Evolutionary conservation across 2,113 vertebrate species (phyloP).

Genomic region (Sceloporus undulatus): DNA sequence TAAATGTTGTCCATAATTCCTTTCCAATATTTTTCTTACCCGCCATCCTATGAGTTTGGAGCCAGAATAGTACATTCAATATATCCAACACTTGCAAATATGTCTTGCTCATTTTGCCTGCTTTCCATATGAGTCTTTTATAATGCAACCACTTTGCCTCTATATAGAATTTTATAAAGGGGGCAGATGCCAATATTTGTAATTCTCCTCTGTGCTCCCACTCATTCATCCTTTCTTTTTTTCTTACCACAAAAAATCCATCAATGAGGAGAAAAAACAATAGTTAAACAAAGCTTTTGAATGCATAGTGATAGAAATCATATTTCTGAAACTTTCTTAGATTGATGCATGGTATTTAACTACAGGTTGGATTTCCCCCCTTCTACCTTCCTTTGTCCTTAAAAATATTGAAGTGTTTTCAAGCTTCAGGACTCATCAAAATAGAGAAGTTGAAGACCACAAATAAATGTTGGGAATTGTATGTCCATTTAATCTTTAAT

Average conservation of each 20-base stretch:
- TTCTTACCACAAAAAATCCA: too few species aligned
- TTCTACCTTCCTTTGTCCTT: slow-evolving; percentile 36
- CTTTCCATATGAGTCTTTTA: background rate
- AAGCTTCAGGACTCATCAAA: slow-evolving; percentile 26
- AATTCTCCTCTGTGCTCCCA: background rate
- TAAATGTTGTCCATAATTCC: background rate
- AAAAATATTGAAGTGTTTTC: slow-evolving; percentile 50
- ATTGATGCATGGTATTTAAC: background rate
- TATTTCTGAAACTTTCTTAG: background rate
- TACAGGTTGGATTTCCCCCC: background rate
- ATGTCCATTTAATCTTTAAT: too few species aligned
- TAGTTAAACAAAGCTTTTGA: background rate
- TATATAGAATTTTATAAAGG: background rate
- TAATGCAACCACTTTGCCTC: background rate
- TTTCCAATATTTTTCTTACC: background rate
- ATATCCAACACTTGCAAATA: background rate
- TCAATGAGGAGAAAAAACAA: too few species aligned
- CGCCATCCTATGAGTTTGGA: background rate
- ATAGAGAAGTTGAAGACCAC: background rate
- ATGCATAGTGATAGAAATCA: background rate
- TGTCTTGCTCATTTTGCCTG: background rate
- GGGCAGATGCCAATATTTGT: background rate
- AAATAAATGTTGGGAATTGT: background rate
- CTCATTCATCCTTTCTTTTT: background rate
- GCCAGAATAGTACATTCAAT: background rate